phyloP scores from a whole-genome alignment of 2,797 vertebrate species.

The Fistularia tabacaria region DNA sequence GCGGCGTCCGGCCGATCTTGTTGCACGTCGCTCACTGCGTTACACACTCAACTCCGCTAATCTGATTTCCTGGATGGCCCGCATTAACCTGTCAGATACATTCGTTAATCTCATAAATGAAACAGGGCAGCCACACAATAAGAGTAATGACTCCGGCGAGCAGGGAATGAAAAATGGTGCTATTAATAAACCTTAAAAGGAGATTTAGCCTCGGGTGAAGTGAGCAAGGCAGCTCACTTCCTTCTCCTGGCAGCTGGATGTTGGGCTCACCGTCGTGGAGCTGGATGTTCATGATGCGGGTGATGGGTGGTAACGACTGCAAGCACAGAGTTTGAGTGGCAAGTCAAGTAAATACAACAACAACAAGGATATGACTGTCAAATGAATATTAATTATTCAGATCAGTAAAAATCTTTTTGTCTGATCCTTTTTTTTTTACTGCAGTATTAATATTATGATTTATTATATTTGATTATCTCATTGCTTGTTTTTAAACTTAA shows the following conservation, averaged over 20 bases:
- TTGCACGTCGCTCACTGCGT: slow-evolving; percentile 40
- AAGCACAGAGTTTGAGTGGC: too few species aligned
- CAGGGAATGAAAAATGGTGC: background rate
- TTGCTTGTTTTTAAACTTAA: too few species aligned
- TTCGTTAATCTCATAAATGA: slow-evolving; percentile 37
- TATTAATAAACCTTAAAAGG: slow-evolving; percentile 18
- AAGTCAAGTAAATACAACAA: too few species aligned
- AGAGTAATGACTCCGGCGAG: slow-evolving; percentile 7
- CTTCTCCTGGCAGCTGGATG: background rate
- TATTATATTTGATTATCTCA: too few species aligned
- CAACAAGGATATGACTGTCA: too few species aligned
- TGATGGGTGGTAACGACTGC: too few species aligned
- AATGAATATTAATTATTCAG: too few species aligned
- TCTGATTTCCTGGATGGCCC: slow-evolving; percentile 49
- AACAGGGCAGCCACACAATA: slow-evolving; percentile 13
- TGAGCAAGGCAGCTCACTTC: background rate
- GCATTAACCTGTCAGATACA: slow-evolving; percentile 40
- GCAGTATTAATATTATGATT: too few species aligned
- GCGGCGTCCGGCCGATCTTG: slow-evolving; percentile 17
- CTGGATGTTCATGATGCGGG: too few species aligned
- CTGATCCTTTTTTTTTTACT: too few species aligned
- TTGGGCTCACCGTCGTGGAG: background rate
- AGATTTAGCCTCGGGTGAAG: slow-evolving; percentile 10
- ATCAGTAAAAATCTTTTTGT: too few species aligned
- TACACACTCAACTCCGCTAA: slow-evolving; percentile 39